These are phyloP conservation scores for Nyctibius bracteatus DNA, from an alignment of 2,113 vertebrate species.

Conservation along the genomic window DNA sequence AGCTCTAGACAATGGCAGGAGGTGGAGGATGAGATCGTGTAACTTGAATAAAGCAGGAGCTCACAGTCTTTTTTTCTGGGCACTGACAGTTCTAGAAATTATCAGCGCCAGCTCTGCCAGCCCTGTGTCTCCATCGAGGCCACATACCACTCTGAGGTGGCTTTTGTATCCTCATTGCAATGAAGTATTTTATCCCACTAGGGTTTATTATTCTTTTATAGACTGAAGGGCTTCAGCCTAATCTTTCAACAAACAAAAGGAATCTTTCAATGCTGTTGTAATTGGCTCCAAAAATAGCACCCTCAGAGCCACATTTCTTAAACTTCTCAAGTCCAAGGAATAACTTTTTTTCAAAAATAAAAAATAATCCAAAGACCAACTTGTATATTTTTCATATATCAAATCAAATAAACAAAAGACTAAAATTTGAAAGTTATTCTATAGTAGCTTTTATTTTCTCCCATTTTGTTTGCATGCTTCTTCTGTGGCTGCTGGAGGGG, in stretches of 20 bases:
- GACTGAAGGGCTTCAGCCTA: constrained; percentile 39
- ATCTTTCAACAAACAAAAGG: constrained; percentile 64
- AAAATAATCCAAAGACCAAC: not conserved
- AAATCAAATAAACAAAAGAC: constrained; percentile 31
- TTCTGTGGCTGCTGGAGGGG: not conserved
- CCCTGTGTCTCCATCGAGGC: not conserved
- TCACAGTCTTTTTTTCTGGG: not conserved
- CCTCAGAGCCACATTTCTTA: constrained; percentile 49
- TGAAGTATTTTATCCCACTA: constrained; percentile 1
- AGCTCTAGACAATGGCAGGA: not conserved
- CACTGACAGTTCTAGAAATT: not conserved
- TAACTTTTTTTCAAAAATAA: constrained; percentile 2
- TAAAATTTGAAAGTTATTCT: not conserved
- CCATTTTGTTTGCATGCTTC: not conserved
- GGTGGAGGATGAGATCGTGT: not conserved
- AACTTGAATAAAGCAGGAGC: not conserved
- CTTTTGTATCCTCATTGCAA: not conserved
- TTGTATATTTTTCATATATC: constrained; percentile 4
- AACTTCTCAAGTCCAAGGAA: constrained; percentile 30
- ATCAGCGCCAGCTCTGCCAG: not conserved
- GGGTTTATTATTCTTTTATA: constrained; percentile 62
- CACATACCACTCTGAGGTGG: not conserved
- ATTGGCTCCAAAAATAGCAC: constrained; percentile 55
- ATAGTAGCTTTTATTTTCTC: constrained; percentile 11
- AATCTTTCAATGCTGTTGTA: constrained; percentile 54